A percentile compares a stretch with the other conserved stretches of the same genome.
Evolutionary conservation across 2,113 vertebrate species (phyloP).

Genomic region (Macrotus californicus): DNA sequence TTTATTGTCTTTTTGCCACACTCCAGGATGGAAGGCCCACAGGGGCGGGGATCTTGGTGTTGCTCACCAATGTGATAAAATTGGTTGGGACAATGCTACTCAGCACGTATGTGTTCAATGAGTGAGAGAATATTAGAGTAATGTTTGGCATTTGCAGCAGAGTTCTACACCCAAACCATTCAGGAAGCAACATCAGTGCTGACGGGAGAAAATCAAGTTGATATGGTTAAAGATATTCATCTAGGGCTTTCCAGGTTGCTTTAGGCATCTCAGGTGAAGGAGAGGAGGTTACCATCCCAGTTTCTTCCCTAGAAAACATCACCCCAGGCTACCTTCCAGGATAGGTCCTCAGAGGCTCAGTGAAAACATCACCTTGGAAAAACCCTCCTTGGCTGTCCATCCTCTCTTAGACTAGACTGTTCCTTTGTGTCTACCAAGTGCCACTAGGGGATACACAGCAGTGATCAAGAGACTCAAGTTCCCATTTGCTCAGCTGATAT

Average conservation of each 20-base stretch:
- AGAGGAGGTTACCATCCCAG: not conserved
- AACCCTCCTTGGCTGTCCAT: not conserved
- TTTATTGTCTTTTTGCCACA: not conserved
- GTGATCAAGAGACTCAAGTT: not conserved
- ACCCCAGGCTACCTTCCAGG: not conserved
- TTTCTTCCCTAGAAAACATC: not conserved
- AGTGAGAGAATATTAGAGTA: not conserved
- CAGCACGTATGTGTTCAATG: not conserved
- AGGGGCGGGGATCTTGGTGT: not conserved
- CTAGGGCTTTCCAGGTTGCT: not conserved
- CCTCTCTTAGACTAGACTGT: not conserved
- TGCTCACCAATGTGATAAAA: not conserved
- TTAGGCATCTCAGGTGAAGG: not conserved
- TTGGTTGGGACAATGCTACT: not conserved
- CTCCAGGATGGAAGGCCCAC: not conserved
- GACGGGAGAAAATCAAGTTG: not conserved
- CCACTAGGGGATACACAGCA: not conserved
- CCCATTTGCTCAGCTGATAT: not conserved
- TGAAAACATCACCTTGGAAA: not conserved
- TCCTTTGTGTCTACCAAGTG: not conserved
- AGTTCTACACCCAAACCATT: not conserved
- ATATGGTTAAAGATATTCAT: slow-evolving; percentile 29
- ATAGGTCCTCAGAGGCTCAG: not conserved
- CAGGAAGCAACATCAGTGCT: not conserved
- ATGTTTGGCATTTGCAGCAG: not conserved